Conservation (phyloP, 2,888 invertebrate species). For the Fragum fragum region DNA sequence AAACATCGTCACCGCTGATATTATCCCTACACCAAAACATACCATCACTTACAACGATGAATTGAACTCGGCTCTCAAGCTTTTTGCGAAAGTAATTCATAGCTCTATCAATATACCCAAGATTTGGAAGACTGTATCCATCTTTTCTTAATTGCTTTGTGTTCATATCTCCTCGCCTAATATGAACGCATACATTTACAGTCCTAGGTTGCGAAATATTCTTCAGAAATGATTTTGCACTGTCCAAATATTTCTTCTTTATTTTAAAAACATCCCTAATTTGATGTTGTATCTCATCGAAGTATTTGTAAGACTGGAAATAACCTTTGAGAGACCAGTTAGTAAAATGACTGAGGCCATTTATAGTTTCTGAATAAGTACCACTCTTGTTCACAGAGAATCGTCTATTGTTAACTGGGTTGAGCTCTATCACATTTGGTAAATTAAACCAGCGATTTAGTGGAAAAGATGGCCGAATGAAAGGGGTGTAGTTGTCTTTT, state of each 20-base stretch:
- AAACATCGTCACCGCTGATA: constrained; percentile 53
- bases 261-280: constrained; percentile 67
- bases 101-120: constrained; percentile 64
- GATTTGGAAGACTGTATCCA: constrained; percentile 71
- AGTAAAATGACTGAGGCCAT: constrained; percentile 44
- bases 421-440: constrained; percentile 33
- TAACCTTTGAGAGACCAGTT: constrained; percentile 74
- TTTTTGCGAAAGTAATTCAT: constrained; percentile 68
- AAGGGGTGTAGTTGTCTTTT: constrained; percentile 65
- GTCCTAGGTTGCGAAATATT: constrained; percentile 34
- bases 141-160: constrained; percentile 26
- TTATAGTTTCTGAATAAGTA: constrained; percentile 45
- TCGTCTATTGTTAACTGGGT: constrained; percentile 30
- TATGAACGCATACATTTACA: constrained; percentile 56
- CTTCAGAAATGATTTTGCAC: constrained; percentile 41
- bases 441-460: constrained; percentile 63
- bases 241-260: constrained; percentile 41
- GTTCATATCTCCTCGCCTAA: constrained; percentile 72
- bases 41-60: constrained; percentile 72
- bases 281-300: constrained; percentile 49
- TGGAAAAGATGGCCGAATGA: constrained; percentile 44
- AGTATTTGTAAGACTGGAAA: constrained; percentile 78
- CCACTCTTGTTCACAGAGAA: constrained; percentile 56
- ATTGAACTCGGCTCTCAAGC: constrained; percentile 53
- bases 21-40: constrained; percentile 66